A percentile compares a stretch with the other conserved stretches of the same genome.
Conservation (phyloP, 2,888 invertebrate genomes). For the Tenodera sinensis region DNA sequence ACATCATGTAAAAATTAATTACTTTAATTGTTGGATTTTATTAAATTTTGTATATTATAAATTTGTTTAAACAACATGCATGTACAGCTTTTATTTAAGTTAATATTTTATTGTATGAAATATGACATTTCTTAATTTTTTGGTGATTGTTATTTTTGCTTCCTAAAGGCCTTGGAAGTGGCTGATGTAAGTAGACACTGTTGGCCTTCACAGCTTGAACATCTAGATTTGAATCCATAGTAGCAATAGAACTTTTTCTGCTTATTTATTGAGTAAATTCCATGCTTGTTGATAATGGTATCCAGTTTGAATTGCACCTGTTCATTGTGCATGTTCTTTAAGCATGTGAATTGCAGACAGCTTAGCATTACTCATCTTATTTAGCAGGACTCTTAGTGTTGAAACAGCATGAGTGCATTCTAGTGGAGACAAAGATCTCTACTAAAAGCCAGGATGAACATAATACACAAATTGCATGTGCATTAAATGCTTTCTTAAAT, state of each 20-base stretch:
- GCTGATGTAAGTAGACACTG: constrained; percentile 58
- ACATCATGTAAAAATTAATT: background rate
- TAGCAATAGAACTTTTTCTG: background rate
- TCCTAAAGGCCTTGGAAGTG: constrained; percentile 64
- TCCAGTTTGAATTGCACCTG: background rate
- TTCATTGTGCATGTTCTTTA: too few relatives aligned
- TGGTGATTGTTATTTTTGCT: constrained; percentile 41
- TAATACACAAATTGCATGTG: too few relatives aligned
- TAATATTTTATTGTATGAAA: constrained; percentile 23
- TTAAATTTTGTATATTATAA: background rate
- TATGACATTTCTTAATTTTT: constrained; percentile 3
- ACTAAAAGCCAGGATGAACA: too few relatives aligned
- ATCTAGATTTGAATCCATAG: background rate
- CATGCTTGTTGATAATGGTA: background rate
- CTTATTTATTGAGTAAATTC: background rate
- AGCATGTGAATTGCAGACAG: too few relatives aligned
- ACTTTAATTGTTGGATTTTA: too few relatives aligned
- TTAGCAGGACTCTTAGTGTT: too few relatives aligned
- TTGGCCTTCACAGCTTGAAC: background rate
- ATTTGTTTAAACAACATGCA: background rate
- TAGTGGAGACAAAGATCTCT: too few relatives aligned
- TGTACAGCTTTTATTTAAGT: background rate
- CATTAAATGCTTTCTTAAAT: too few relatives aligned
- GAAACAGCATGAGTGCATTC: too few relatives aligned
- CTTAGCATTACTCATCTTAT: too few relatives aligned